These are phyloP conservation scores for Spodoptera picta DNA, from an alignment of 2,888 invertebrate genomes.

Conservation along the genomic window DNA sequence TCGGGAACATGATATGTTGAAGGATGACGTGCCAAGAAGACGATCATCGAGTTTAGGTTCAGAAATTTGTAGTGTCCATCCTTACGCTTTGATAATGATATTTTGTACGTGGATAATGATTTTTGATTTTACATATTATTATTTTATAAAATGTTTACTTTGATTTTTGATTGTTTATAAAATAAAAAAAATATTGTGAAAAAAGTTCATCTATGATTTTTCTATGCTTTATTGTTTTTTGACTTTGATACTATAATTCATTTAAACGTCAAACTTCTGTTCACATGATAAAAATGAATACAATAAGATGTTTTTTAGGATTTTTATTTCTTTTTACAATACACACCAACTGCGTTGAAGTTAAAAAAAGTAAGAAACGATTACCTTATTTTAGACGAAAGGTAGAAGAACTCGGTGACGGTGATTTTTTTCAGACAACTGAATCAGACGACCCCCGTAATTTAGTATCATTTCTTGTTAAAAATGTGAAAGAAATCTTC, in stretches of 20 bases:
- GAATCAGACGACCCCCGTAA: constrained; percentile 59
- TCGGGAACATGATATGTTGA: constrained; percentile 5
- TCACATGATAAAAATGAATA: constrained; percentile 37
- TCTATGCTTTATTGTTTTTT: background rate
- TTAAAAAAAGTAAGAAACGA: constrained; percentile 59
- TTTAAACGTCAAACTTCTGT: constrained; percentile 19
- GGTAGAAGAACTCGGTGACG: constrained; percentile 67
- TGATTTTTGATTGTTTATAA: no score
- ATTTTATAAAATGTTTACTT: no score
- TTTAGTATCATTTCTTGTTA: constrained; percentile 71
- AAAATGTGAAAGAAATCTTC: constrained; percentile 75
- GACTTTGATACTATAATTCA: no score
- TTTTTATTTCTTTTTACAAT: constrained; percentile 40
- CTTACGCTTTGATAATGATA: background rate
- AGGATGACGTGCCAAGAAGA: background rate
- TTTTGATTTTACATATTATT: background rate
- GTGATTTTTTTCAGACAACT: constrained; percentile 42
- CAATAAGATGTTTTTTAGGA: constrained; percentile 42
- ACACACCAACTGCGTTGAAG: constrained; percentile 38
- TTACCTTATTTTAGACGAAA: constrained; percentile 71
- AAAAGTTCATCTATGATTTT: background rate
- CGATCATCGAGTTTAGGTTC: background rate
- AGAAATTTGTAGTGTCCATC: background rate
- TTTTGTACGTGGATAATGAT: background rate
- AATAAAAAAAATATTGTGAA: background rate